Evolutionary conservation across 2,888 invertebrate genomes (phyloP), one percentile per base, ranked within the genome.

Genomic region (Harpagoxenus sublaevis): DNA sequence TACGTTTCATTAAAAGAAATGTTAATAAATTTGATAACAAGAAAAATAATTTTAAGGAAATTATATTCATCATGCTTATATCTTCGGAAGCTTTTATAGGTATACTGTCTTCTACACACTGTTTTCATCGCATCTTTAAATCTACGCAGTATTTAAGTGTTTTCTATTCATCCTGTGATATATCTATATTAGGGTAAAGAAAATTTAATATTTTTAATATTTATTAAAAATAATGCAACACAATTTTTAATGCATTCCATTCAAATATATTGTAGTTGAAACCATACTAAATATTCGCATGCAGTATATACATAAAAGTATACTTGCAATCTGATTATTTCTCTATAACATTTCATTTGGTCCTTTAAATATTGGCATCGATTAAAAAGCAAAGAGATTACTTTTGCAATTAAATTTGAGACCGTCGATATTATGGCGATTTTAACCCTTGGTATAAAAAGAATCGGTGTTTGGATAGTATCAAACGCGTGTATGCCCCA

Each of bases 401-500:
- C 4, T 45, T 74, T 65, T 31, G 4, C 6, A 77, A 53, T 12
- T 39, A 53, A 68, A 77, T 51, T 9, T 18, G 70, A 68, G 15
- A 45, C 15, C 68, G 12, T 65, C 9, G 8, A 35, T 6, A 39
- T 74, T 74, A 18, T n/a, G 45, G 8, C n/a, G 8, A 77, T 45
- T 77, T 68, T 39, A 66, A 66, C 35, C 35, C 66, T 23, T 48
- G 35, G 8, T 23, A 65, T 65, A 48, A 51, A 74, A 62, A 74
- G 42, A 62, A 77, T 51, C 23, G 2, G 12, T 53, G 28, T 77
- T 77, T 77, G 51, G 28, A 70, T 18, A 79, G 12, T 48, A 45
- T 71, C 35, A 45, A 60, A 28, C 23, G 39, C 10, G 18, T 23
- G 15, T 12, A 15, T 15, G 45, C 15, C 23, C 51, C 28, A 68